phyloP scores from a whole-genome alignment of 2,888 invertebrate species.

The Hydrotaea cyrtoneurina region DNA sequence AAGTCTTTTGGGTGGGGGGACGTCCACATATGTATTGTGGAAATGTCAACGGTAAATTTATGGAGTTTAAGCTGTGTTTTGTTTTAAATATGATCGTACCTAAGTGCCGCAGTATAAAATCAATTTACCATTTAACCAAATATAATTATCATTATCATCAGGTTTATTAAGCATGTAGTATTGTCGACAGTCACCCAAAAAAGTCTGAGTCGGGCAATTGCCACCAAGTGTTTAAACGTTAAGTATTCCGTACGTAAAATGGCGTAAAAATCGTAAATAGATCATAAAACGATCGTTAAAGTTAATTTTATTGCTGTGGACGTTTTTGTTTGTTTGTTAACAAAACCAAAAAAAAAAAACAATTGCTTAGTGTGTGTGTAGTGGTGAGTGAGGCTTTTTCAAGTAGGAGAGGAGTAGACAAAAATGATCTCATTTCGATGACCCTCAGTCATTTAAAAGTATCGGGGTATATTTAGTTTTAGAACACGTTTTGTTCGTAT shows the following conservation, averaged over 20 bases:
- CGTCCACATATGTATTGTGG: not conserved
- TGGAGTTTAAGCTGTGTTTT: slow-evolving; percentile 16
- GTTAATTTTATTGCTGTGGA: slow-evolving; percentile 72
- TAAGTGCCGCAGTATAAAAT: slow-evolving; percentile 28
- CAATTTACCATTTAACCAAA: slow-evolving; percentile 52
- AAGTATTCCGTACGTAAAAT: slow-evolving; percentile 72
- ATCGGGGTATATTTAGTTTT: not conserved
- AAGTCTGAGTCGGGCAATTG: not conserved
- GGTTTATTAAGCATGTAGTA: slow-evolving; percentile 29
- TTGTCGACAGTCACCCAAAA: slow-evolving; percentile 26
- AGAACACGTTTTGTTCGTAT: not conserved
- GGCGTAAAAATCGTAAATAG: slow-evolving; percentile 79
- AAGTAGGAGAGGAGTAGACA: not conserved
- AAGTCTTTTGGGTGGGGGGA: too few species aligned
- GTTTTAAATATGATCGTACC: slow-evolving; percentile 67
- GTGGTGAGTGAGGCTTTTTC: not conserved
- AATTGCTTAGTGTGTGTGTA: not conserved
- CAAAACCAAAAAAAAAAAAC: not conserved
- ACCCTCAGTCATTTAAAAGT: not conserved
- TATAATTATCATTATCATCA: slow-evolving; percentile 54
- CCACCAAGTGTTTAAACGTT: slow-evolving; percentile 58
- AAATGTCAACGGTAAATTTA: slow-evolving; percentile 45
- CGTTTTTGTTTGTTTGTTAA: slow-evolving; percentile 2
- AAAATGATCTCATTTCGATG: slow-evolving; percentile 22
- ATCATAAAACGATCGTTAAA: slow-evolving; percentile 79